phyloP scores from a whole-genome alignment of 1,140 invertebrate species.

The Drosophila miranda region DNA sequence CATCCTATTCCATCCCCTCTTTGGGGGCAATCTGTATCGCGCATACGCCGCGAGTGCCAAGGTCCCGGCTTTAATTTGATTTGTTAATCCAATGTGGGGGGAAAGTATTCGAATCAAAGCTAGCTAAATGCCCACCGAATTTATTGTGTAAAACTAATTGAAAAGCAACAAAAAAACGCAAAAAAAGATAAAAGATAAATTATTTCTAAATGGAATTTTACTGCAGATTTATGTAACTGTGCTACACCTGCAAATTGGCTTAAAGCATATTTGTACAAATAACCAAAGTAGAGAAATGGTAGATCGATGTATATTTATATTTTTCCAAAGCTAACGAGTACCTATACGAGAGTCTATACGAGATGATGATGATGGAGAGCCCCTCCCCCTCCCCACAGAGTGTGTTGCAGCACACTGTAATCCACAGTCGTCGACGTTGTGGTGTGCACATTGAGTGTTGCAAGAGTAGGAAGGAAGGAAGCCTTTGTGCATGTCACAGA shows the following conservation, averaged over 20 bases:
- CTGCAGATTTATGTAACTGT: slow-evolving; percentile 3
- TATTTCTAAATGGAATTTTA: slow-evolving; percentile 23
- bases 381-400: too few species aligned
- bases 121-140: slow-evolving; percentile 77
- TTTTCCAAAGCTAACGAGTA: slow-evolving; percentile 43
- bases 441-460: neutral
- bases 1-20: slow-evolving; percentile 7
- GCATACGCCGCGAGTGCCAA: slow-evolving; percentile 55
- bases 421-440: too few species aligned
- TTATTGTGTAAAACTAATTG: slow-evolving; percentile 54
- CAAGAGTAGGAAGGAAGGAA: neutral
- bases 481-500: slow-evolving; percentile 35
- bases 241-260: slow-evolving; percentile 4
- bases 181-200: slow-evolving; percentile 1
- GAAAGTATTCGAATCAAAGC: slow-evolving; percentile 60
- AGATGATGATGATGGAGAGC: neutral
- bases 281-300: slow-evolving; percentile 7
- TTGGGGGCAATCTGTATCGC: slow-evolving; percentile 33
- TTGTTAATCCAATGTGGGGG: slow-evolving; percentile 30
- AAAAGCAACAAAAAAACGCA: slow-evolving; percentile 1
- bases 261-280: slow-evolving; percentile 36
- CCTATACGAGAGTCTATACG: slow-evolving; percentile 4
- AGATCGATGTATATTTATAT: slow-evolving; percentile 51
- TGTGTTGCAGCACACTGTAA: too few species aligned
- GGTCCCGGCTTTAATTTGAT: slow-evolving; percentile 45